phyloP scores from a whole-genome alignment of 1,140 invertebrate species.

The Neodiprion virginianus region DNA sequence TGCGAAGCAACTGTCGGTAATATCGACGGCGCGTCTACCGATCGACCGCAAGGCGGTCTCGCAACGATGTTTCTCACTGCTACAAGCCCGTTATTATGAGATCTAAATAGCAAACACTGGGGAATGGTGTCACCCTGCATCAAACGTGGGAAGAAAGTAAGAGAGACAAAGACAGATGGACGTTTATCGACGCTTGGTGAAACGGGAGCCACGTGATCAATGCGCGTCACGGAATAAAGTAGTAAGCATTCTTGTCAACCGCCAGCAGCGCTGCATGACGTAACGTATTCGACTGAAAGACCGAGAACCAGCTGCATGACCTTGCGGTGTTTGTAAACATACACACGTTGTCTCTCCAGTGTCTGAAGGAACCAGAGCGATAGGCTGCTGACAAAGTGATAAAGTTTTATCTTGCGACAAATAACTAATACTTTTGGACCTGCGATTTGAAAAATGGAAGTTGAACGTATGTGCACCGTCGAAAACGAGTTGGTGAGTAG shows the following conservation, averaged over 20 bases:
- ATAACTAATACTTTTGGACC: not conserved
- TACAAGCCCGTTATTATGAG: no score
- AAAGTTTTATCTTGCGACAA: not conserved
- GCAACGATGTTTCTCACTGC: no score
- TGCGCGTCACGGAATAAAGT: not conserved
- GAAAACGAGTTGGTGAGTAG: constrained; percentile 57
- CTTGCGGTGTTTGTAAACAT: constrained; percentile 63
- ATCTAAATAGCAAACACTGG: no score
- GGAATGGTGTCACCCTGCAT: no score
- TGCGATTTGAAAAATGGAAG: constrained; percentile 43
- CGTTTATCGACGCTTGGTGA: not conserved
- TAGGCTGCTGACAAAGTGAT: not conserved
- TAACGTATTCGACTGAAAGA: constrained; percentile 37
- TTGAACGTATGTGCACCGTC: constrained; percentile 50
- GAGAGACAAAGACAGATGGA: not conserved
- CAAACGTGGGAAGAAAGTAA: not conserved
- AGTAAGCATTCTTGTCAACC: constrained; percentile 1
- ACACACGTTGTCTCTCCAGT: constrained; percentile 53
- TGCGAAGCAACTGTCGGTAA: no score
- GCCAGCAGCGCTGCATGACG: constrained; percentile 37
- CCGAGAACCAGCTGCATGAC: constrained; percentile 51
- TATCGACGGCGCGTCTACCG: no score
- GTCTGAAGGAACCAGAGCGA: not conserved
- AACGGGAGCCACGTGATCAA: not conserved
- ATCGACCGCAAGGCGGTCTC: no score